phyloP scores from a whole-genome alignment of 2,888 invertebrate genomes.

The Dynastes grantii region DNA sequence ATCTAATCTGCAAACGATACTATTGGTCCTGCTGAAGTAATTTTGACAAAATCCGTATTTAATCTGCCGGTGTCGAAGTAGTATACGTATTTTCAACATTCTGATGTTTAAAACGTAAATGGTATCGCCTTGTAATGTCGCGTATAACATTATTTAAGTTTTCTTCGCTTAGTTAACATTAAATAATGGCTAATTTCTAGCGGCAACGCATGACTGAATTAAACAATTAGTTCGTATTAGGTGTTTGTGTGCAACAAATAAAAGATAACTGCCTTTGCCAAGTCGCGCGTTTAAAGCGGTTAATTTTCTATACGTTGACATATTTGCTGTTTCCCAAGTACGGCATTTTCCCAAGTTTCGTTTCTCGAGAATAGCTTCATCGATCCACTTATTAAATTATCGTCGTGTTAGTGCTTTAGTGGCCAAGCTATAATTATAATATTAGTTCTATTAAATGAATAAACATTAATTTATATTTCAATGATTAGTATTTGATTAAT shows the following conservation, averaged over 20 bases:
- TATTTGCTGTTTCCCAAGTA: conserved; percentile 18
- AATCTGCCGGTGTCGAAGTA: neutral
- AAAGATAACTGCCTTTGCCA: conserved; percentile 17
- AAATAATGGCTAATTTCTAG: conserved; percentile 34
- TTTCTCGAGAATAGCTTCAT: conserved; percentile 17
- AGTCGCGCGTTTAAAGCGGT: conserved; percentile 22
- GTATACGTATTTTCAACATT: conserved; percentile 8
- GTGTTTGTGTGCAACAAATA: conserved; percentile 31
- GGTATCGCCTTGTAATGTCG: conserved; percentile 30
- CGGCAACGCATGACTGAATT: conserved; percentile 35
- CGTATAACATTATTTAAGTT: conserved; percentile 33
- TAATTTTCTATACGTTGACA: conserved; percentile 26
- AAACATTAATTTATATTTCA: no score
- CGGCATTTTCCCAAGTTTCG: conserved; percentile 2
- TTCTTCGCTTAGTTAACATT: conserved; percentile 36
- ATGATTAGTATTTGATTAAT: no score
- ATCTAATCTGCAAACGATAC: no score
- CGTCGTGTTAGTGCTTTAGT: neutral
- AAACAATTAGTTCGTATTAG: conserved; percentile 39
- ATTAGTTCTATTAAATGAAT: no score
- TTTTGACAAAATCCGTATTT: neutral
- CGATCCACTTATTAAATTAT: neutral
- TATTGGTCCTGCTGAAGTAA: neutral
- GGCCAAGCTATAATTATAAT: no score
- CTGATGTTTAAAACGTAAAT: conserved; percentile 1